Percentiles rank a stretch among this genome's conserved stretches.
Conservation (phyloP, 2,888 invertebrate genomes). For the Diplazon laetatorius region DNA sequence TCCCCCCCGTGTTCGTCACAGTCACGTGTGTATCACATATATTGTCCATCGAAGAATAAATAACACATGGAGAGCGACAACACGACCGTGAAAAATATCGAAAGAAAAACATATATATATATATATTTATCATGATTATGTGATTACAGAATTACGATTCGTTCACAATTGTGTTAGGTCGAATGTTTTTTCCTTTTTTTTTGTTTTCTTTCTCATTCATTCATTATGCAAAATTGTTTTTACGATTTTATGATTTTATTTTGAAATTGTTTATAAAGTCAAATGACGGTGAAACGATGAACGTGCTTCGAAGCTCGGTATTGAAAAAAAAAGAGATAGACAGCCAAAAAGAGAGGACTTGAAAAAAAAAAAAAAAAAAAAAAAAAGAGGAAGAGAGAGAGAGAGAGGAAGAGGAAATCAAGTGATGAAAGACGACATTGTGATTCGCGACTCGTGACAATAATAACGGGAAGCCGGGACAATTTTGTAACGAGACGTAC, state of each 20-base stretch:
- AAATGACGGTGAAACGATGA: not conserved
- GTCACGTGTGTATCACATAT: not conserved
- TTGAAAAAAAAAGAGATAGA: not conserved
- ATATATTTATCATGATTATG: no score
- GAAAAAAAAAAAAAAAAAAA: not conserved
- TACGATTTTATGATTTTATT: no score
- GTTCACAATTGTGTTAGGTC: no score
- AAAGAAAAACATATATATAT: no score
- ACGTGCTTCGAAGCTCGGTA: not conserved
- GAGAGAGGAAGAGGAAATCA: not conserved
- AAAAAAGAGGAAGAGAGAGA: no score
- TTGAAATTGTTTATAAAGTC: not conserved
- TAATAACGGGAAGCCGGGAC: conserved; percentile 24
- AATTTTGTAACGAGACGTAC: conserved; percentile 11
- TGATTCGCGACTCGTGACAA: not conserved
- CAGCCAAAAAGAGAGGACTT: not conserved
- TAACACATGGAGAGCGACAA: not conserved
- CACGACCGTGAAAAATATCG: no score
- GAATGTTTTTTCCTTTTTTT: no score
- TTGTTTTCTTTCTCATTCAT: no score
- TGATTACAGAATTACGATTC: no score
- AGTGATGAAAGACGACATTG: not conserved
- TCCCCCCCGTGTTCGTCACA: conserved; percentile 17
- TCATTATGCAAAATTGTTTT: no score
- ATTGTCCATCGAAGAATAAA: not conserved